phyloP scores from a whole-genome alignment of 64 coral and sea anemone species.

The Astreopora myriophthalma region DNA sequence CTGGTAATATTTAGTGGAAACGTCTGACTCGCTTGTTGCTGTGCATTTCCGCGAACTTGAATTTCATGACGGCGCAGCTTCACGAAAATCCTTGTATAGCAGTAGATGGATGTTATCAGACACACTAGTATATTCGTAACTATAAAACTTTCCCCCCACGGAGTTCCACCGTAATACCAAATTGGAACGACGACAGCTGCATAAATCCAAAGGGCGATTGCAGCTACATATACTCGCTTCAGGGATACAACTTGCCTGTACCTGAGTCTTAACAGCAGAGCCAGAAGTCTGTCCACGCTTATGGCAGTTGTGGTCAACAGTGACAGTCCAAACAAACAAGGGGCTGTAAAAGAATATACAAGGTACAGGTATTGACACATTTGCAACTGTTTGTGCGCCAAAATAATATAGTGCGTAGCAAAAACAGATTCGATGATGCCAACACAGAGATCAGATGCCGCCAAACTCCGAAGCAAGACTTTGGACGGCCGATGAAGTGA shows the following conservation, averaged over 20 bases:
- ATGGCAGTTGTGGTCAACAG: background rate
- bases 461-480: background rate
- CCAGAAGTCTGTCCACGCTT: background rate
- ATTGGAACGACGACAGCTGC: background rate
- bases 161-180: background rate
- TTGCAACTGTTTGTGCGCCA: background rate
- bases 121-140: background rate
- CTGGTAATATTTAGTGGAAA: background rate
- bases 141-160: background rate
- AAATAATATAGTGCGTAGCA: background rate
- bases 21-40: background rate
- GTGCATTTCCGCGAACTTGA: too few relatives aligned
- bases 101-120: background rate
- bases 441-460: background rate
- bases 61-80: background rate
- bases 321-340: background rate
- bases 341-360: background rate
- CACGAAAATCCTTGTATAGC: background rate
- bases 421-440: background rate
- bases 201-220: background rate
- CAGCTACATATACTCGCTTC: background rate
- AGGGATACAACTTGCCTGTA: background rate
- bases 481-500: slow-evolving; percentile 1
- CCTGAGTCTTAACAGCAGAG: background rate
- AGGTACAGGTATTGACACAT: background rate